Percentiles rank a stretch among this genome's conserved stretches.
These are phyloP conservation scores for Tetanocera ferruginea DNA, from an alignment of 2,888 invertebrate species.

Conservation along the genomic window DNA sequence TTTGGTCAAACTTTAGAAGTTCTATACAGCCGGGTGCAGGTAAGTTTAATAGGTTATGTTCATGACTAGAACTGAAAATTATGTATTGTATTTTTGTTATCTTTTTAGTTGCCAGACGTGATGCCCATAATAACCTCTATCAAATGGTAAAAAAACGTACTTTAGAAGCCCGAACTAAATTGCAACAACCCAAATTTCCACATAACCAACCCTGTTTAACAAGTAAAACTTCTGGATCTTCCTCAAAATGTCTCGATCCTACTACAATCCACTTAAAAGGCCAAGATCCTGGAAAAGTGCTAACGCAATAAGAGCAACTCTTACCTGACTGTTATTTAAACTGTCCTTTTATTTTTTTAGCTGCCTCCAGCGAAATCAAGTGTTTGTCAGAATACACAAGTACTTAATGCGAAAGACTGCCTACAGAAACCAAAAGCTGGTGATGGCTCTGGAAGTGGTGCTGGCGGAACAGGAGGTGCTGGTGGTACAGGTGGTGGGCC, in stretches of 20 bases:
- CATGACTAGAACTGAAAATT: not conserved
- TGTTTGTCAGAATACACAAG: constrained; percentile 49
- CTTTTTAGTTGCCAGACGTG: constrained; percentile 50
- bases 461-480: not conserved
- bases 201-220: constrained; percentile 56
- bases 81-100: constrained; percentile 14
- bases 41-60: constrained; percentile 43
- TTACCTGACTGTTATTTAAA: not conserved
- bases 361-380: constrained; percentile 25
- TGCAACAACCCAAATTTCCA: constrained; percentile 59
- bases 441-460: constrained; percentile 23
- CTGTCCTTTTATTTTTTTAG: constrained; percentile 23
- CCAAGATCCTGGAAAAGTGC: constrained; percentile 36
- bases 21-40: constrained; percentile 42
- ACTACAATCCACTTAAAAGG: not conserved
- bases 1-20: constrained; percentile 52
- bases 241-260: constrained; percentile 5
- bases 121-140: constrained; percentile 58
- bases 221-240: not conserved
- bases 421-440: not conserved
- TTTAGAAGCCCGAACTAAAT: constrained; percentile 63
- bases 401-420: constrained; percentile 49
- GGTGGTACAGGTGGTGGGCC: not conserved
- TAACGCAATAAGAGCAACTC: not conserved
- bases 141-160: constrained; percentile 67